Percentiles rank a stretch among this genome's conserved stretches.
phyloP scores from a whole-genome alignment of 2,113 vertebrate species.

The Notothenia rossii region DNA sequence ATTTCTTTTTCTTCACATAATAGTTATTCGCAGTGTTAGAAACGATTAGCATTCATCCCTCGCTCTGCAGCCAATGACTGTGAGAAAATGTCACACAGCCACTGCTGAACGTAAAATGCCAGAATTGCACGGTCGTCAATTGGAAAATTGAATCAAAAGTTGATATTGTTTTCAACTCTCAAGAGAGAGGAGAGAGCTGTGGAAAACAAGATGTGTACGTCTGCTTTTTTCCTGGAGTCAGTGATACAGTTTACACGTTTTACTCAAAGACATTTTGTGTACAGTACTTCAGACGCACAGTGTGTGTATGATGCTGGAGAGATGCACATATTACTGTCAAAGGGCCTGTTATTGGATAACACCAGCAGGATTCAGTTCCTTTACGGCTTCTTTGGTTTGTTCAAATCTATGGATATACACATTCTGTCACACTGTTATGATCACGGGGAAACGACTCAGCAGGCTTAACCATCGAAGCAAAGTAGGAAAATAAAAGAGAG shows the following conservation, averaged over 20 bases:
- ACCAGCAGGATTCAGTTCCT: background rate
- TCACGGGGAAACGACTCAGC: background rate
- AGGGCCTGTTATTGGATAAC: background rate
- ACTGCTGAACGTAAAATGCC: constrained; percentile 55
- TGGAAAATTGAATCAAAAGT: constrained; percentile 57
- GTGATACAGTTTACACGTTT: background rate
- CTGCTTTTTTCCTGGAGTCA: background rate
- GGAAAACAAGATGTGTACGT: background rate
- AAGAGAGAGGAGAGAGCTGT: constrained; percentile 19
- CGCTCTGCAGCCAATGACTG: constrained; percentile 23
- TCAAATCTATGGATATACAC: background rate
- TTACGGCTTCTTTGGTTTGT: background rate
- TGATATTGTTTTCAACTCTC: constrained; percentile 53
- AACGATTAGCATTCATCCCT: constrained; percentile 59
- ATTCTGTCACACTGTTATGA: background rate
- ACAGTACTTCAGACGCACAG: constrained; percentile 10
- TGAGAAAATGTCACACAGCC: constrained; percentile 68
- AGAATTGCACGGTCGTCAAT: constrained; percentile 38
- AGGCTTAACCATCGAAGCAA: background rate
- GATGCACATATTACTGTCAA: background rate
- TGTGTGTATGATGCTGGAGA: background rate
- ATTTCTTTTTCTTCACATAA: background rate
- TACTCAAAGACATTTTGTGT: background rate
- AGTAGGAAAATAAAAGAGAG: too few species aligned
- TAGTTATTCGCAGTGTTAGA: background rate